Conservation (phyloP, 2,888 invertebrate species). For the Iselma pallidipennis region DNA sequence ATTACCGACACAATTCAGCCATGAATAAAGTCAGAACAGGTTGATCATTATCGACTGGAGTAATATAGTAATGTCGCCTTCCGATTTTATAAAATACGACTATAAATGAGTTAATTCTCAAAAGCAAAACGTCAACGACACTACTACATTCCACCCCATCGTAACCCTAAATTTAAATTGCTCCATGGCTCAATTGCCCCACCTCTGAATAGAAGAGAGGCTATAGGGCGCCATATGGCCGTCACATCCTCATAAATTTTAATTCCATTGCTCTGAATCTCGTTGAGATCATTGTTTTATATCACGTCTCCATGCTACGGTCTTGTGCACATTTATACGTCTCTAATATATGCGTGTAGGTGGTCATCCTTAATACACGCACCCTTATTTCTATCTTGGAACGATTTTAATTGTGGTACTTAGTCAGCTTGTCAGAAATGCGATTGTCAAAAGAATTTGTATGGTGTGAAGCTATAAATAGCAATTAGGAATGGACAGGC, state of each 20-base stretch:
- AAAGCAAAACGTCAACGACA: conserved; percentile 35
- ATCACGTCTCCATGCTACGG: too few relatives aligned
- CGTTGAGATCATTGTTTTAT: conserved; percentile 17
- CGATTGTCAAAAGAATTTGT: conserved; percentile 40
- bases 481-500: conserved; percentile 46
- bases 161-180: conserved; percentile 27
- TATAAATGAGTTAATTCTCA: conserved; percentile 27
- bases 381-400: conserved; percentile 36
- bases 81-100: conserved; percentile 14
- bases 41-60: not conserved
- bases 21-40: conserved; percentile 7
- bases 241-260: conserved; percentile 44
- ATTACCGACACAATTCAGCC: conserved; percentile 8
- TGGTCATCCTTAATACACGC: conserved; percentile 9
- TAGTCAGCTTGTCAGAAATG: conserved; percentile 44
- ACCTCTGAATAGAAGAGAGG: conserved; percentile 38
- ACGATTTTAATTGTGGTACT: conserved; percentile 47
- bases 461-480: conserved; percentile 48
- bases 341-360: conserved; percentile 29
- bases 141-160: conserved; percentile 28
- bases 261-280: conserved; percentile 40
- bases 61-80: not conserved
- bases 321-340: not conserved
- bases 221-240: conserved; percentile 39
- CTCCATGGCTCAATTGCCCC: conserved; percentile 18